Base-by-base conservation (phyloP, 2,113 vertebrate species). In the Melanotaenia duboulayi region DNA sequence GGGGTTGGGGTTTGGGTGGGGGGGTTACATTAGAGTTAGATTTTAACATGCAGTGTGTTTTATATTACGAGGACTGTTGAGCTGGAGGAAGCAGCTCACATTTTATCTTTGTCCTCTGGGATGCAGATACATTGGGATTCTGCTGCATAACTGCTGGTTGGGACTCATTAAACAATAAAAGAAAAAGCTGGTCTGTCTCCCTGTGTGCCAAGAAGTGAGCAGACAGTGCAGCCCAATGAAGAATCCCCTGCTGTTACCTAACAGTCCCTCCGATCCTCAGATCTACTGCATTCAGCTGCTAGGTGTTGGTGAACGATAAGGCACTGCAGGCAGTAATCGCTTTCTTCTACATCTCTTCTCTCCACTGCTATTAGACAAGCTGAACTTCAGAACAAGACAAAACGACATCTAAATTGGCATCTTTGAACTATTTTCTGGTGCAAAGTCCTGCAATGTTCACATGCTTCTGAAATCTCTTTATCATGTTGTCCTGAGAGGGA, bases 31-130 rank as follows among this genome's bases (percentile, higher is more conserved):
- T 62, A 44, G 12, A 37, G 23, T 24, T 42, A 86, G 84, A 87
- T 89, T 90, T 75, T 89, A 90, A 86, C 64, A 90, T 91, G 74
- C 48, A 4, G 55, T 73, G 62, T 49, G 68, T 59, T 81, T 73
- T 79, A 66, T 59, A n/a, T n/a, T n/a, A n/a, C n/a, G n/a, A 82
- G 55, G 55, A 22, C 63, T 28, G 55, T 23, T n/a, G 7, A 39
- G 22, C 64, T 54, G 67, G 20, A 68, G 62, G 56, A 73, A 42
- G 42, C 56, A 16, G 66, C 57, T 56, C 40, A n/a, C 2, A 20
- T 78, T 78, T 76, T 11, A 48, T 66, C 57, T 35, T 10, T 62
- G 22, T n/a, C 11, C 56, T 64, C 48, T 14, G 28, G 40, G 59
- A 35, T 68, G 61, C 44, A 68, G 44, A 79, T 46, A 7, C 13